Evolutionary conservation across 2,888 invertebrate genomes (phyloP), one percentile per base, ranked within the genome.

Genomic region (Ophraella communa): DNA sequence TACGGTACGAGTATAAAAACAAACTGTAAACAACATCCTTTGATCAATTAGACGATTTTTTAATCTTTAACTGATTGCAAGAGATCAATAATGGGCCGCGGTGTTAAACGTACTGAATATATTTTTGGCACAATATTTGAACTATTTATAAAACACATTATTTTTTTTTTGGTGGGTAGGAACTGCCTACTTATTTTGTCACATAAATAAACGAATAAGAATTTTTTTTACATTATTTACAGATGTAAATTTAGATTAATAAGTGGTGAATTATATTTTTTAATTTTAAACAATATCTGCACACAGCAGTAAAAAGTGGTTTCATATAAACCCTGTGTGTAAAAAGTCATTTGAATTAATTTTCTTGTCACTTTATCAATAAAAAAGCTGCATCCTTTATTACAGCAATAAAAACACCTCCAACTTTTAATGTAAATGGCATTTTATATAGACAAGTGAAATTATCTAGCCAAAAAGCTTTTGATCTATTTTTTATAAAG

Each of bases 121-220:
- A 65, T 63, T 66, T 68, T 69, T 69, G 69, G 69, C 69, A 63
- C 47, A 57, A 24, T 52, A 21, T 35, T 27, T 14, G 39, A 33
- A 63, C 66, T 66, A 69, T 69, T 66, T 69, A 69, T 68, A 66
- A 62, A 66, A 69, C 63, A 42, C 47, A 64, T 55, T 23, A 51
- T 51, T 51, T 64, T 65, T n/a, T n/a, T 65, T 59, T 30, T 27
- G 27, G 27, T 27, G 44, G n/a, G 55, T 67, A 52, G 44, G 14
- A 54, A 39, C 57, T 61, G 47, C 58, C 51, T 53, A 57, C 44
- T 53, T 30, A 27, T 61, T 56, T 65, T 62, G 62, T 65, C 57
- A 47, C 54, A 54, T 49, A 57, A 45, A 62, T 57, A 65, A 17
- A 49, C 61, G 54, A 53, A 49, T 45, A 27, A 20, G 56, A 42